phyloP scores from a whole-genome alignment of 2,113 vertebrate genomes.

The Paracanthobrama guichenoti region DNA sequence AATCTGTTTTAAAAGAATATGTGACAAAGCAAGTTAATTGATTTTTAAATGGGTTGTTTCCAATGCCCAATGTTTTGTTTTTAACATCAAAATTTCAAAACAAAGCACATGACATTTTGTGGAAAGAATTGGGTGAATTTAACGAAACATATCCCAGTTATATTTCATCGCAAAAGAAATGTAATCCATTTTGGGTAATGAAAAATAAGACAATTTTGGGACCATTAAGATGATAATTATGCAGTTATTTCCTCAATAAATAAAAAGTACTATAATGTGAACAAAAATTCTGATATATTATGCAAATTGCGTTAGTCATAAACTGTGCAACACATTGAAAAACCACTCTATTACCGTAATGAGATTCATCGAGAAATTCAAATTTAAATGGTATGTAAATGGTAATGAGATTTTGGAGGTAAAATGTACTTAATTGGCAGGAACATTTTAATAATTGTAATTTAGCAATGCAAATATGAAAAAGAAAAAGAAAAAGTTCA shows the following conservation, averaged over 20 bases:
- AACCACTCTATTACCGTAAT: too few relatives aligned
- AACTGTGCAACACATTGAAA: too few relatives aligned
- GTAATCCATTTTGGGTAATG: background rate
- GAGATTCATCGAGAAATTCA: too few relatives aligned
- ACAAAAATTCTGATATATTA: too few relatives aligned
- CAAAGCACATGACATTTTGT: background rate
- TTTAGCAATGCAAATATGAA: background rate
- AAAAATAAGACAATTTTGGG: background rate
- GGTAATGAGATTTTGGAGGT: background rate
- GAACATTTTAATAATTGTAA: background rate
- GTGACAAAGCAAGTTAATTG: conserved; percentile 20
- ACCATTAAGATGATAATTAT: background rate
- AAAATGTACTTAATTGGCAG: background rate
- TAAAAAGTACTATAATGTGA: too few relatives aligned
- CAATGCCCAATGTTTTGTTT: background rate
- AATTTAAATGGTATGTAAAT: too few relatives aligned
- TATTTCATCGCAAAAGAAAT: background rate
- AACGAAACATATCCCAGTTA: background rate
- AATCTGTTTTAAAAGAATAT: conserved; percentile 5
- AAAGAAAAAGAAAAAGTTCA: too few relatives aligned
- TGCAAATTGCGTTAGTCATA: too few relatives aligned
- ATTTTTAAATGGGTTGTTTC: background rate
- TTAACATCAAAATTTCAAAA: background rate
- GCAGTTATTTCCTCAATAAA: too few relatives aligned
- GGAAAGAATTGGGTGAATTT: background rate